phyloP scores from a whole-genome alignment of 2,888 invertebrate species.

The Acrobasis suavella region DNA sequence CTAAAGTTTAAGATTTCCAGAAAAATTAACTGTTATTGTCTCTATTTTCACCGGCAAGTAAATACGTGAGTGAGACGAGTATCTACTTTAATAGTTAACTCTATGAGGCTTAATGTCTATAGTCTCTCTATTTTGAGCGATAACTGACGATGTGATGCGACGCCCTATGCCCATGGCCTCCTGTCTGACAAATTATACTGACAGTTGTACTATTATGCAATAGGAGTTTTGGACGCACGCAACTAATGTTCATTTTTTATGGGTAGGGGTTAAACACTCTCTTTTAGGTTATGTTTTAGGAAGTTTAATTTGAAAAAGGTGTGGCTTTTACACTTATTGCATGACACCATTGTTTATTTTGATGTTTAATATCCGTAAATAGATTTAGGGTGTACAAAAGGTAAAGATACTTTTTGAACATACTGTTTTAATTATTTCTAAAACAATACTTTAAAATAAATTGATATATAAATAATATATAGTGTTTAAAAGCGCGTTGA shows the following conservation, averaged over 20 bases:
- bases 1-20: no score
- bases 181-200: conserved; percentile 15
- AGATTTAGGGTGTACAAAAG: no score
- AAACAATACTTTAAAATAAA: neutral
- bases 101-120: neutral
- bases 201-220: conserved; percentile 17
- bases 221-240: conserved; percentile 5
- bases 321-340: neutral
- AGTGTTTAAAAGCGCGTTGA: neutral
- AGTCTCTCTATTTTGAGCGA: neutral
- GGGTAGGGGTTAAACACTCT: conserved; percentile 13
- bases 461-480: neutral
- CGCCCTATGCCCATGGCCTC: conserved; percentile 24
- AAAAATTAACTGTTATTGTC: no score
- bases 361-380: no score
- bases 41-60: no score
- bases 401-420: no score
- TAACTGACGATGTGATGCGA: conserved; percentile 34
- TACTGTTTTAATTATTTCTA: no score
- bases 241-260: conserved; percentile 2
- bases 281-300: neutral
- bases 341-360: no score
- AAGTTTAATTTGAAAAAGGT: neutral
- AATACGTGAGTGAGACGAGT: no score
- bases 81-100: no score